These are phyloP conservation scores for Ptyas mucosa DNA, from an alignment of 2,113 vertebrate species.

Conservation along the genomic window DNA sequence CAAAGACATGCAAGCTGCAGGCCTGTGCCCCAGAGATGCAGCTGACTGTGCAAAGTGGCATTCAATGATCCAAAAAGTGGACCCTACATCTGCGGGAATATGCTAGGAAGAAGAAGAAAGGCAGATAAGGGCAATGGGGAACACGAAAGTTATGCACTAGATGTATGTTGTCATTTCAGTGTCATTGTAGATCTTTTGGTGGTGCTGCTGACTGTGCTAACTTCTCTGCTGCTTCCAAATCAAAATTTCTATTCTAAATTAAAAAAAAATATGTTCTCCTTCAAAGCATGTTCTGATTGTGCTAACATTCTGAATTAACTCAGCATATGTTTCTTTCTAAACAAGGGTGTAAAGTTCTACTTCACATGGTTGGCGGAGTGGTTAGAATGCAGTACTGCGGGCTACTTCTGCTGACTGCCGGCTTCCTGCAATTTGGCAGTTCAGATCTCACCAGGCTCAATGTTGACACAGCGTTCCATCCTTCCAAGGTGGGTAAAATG, in stretches of 20 bases:
- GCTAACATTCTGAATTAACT: background rate
- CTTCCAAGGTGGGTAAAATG: no score
- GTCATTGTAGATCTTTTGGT: background rate
- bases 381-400: no score
- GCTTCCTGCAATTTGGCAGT: no score
- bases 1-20: no score
- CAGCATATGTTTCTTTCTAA: background rate
- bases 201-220: background rate
- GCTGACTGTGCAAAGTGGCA: no score
- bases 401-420: no score
- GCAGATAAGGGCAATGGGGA: background rate
- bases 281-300: background rate
- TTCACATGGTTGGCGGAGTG: no score
- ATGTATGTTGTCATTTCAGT: background rate
- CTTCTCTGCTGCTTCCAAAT: background rate
- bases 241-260: background rate
- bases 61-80: no score
- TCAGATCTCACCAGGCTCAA: no score
- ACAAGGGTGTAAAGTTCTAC: background rate
- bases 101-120: background rate
- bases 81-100: no score
- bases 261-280: background rate
- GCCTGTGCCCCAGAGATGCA: no score
- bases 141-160: background rate
- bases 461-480: no score